phyloP scores from a whole-genome alignment of 1,140 invertebrate genomes.

The Micrasema longulum region DNA sequence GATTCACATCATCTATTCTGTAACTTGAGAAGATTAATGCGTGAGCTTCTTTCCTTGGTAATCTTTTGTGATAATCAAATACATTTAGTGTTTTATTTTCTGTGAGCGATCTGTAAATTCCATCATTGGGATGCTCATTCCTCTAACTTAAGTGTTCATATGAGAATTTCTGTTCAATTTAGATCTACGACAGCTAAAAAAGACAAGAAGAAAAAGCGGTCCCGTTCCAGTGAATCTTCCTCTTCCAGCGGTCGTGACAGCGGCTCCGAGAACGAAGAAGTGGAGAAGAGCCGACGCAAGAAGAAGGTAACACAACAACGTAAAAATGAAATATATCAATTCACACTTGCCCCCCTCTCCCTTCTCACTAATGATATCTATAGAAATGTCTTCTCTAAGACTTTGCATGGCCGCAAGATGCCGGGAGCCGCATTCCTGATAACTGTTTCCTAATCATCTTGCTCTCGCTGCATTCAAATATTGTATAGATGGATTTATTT shows the following conservation, averaged over 20 bases:
- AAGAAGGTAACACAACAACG: constrained; percentile 66
- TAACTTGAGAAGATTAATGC: no score
- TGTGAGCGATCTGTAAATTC: no score
- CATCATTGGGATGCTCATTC: no score
- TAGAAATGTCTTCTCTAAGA: not conserved
- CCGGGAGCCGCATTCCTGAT: not conserved
- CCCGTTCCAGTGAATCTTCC: constrained; percentile 61
- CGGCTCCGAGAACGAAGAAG: constrained; percentile 63
- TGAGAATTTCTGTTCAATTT: constrained; percentile 29
- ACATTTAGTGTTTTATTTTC: no score
- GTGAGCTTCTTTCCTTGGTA: no score
- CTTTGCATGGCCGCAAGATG: constrained; percentile 9
- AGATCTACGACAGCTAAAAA: constrained; percentile 57
- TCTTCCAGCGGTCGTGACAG: constrained; percentile 60
- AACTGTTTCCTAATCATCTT: constrained; percentile 11
- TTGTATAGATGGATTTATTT: constrained; percentile 49
- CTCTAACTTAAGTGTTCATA: not conserved
- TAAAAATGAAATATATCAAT: not conserved
- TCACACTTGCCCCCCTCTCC: constrained; percentile 7
- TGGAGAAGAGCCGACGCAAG: constrained; percentile 68
- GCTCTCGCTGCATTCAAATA: constrained; percentile 19
- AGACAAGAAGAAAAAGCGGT: constrained; percentile 70
- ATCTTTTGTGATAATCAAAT: no score
- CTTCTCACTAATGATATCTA: constrained; percentile 4
- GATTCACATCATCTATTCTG: no score